Conservation (phyloP, 2,113 vertebrate genomes). For the Mus pahari region DNA sequence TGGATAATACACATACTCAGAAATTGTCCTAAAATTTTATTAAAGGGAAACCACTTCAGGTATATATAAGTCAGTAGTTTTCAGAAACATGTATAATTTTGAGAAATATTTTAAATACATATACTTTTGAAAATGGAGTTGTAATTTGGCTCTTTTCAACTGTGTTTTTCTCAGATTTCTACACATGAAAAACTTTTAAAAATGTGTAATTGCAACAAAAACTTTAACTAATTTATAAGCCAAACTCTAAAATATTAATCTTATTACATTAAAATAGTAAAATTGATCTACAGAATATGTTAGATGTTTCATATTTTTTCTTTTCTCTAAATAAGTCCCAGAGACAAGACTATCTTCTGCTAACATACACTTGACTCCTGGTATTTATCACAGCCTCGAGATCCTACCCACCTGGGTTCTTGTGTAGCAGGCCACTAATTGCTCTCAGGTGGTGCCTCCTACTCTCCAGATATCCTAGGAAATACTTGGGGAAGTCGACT, state of each 20-base stretch:
- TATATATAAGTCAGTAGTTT: slow-evolving; percentile 1
- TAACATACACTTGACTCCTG: neutral
- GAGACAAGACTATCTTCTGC: neutral
- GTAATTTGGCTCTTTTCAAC: slow-evolving; percentile 20
- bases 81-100: neutral
- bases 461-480: neutral
- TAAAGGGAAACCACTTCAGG: neutral
- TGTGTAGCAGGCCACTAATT: neutral
- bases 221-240: neutral
- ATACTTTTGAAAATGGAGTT: slow-evolving; percentile 17
- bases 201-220: neutral
- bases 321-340: slow-evolving; percentile 2
- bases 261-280: neutral
- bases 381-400: neutral
- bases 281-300: neutral
- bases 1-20: neutral
- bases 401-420: neutral
- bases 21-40: neutral
- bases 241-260: neutral
- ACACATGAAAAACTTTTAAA: neutral
- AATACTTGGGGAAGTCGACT: neutral
- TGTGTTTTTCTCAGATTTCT: neutral
- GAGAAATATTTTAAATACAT: neutral
- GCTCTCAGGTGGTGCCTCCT: no score
- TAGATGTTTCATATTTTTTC: slow-evolving; percentile 8